phyloP scores from a whole-genome alignment of 2,113 vertebrate species.

The Strix aluco region DNA sequence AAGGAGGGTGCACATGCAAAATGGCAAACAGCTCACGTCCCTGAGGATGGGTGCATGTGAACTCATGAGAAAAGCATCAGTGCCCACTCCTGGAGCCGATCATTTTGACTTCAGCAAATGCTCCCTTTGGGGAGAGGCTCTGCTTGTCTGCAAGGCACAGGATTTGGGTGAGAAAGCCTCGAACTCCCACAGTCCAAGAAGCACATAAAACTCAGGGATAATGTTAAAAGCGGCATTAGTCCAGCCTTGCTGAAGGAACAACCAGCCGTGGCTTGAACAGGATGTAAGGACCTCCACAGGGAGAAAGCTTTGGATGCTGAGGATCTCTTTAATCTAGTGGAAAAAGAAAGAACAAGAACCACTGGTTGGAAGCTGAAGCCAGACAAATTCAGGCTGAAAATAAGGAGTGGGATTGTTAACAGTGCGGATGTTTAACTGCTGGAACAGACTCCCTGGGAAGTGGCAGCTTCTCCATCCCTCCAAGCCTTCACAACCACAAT shows the following conservation, averaged over 20 bases:
- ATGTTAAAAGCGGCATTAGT: conserved; percentile 23
- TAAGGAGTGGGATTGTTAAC: conserved; percentile 11
- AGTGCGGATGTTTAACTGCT: background rate
- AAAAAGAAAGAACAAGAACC: conserved; percentile 45
- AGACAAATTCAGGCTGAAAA: conserved; percentile 29
- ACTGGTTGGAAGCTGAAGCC: conserved; percentile 33
- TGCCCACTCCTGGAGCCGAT: background rate
- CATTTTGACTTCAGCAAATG: background rate
- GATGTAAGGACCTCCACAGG: background rate
- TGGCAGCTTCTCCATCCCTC: background rate
- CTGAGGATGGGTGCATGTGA: background rate
- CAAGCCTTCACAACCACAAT: background rate
- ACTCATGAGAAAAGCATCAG: background rate
- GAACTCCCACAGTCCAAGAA: background rate
- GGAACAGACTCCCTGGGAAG: conserved; percentile 16
- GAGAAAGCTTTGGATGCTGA: conserved; percentile 40
- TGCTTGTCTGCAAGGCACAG: background rate
- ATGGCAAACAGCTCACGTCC: background rate
- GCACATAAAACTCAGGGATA: background rate
- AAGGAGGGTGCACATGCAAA: background rate
- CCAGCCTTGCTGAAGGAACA: background rate
- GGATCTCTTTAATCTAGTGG: conserved; percentile 49
- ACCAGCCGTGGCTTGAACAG: conserved; percentile 36
- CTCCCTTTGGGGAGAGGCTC: background rate
- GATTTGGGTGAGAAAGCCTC: conserved; percentile 1